These are phyloP conservation scores for Oopsacas minuta DNA, from an alignment of 37 sponge, comb jelly and placozoan species.

Conservation along the genomic window DNA sequence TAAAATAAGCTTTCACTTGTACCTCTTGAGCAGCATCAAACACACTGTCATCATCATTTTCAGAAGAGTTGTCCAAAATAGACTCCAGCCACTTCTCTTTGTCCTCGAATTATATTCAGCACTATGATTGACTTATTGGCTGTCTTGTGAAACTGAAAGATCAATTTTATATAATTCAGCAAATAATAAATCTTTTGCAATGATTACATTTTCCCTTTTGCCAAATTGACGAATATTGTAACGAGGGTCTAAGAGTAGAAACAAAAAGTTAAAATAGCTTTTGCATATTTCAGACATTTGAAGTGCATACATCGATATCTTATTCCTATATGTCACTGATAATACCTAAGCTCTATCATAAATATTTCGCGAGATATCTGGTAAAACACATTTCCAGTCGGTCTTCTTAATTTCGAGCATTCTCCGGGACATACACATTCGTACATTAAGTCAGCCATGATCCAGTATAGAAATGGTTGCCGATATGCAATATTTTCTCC, in stretches of 20 bases:
- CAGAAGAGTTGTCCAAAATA: constrained; percentile 17
- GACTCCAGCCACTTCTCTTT: constrained; percentile 19
- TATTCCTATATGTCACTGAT: too few relatives aligned
- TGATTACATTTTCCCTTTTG: constrained; percentile 17
- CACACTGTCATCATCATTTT: constrained; percentile 10
- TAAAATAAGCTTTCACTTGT: constrained; percentile 20
- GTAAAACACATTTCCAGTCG: too few relatives aligned
- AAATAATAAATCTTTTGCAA: constrained; percentile 16
- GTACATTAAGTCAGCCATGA: too few relatives aligned
- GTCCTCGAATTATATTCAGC: constrained; percentile 17
- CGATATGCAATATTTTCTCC: too few relatives aligned
- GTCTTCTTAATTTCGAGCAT: too few relatives aligned
- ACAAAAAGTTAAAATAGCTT: too few relatives aligned
- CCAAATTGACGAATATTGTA: not conserved
- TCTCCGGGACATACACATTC: too few relatives aligned
- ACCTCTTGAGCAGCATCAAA: constrained; percentile 18
- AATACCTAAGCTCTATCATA: too few relatives aligned
- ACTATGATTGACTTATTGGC: constrained; percentile 5
- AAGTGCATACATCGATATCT: too few relatives aligned
- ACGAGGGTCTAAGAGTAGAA: constrained; percentile 20
- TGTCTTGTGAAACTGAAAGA: constrained; percentile 14
- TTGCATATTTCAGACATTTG: too few relatives aligned
- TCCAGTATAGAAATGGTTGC: too few relatives aligned
- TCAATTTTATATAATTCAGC: constrained; percentile 18
- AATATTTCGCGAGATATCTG: too few relatives aligned